phyloP scores from a whole-genome alignment of 2,888 invertebrate species.

The Torymus aiolomorphi region DNA sequence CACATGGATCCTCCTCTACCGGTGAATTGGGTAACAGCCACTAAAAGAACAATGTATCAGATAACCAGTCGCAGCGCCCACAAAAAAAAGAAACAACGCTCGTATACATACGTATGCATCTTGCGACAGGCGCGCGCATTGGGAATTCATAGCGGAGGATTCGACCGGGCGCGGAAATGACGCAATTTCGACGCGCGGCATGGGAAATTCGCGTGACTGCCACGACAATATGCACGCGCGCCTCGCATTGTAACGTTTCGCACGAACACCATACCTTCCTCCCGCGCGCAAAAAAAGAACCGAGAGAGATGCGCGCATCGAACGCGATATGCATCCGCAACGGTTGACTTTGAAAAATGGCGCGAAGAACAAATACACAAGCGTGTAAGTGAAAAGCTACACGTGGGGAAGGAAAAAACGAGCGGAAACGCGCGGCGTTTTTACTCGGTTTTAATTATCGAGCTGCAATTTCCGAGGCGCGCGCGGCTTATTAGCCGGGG shows the following conservation, averaged over 20 bases:
- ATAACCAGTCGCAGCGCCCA: no score
- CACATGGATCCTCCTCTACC: no score
- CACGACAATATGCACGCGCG: no score
- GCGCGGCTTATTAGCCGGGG: constrained; percentile 47
- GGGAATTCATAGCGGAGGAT: not conserved
- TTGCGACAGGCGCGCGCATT: no score
- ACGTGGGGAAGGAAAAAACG: not conserved
- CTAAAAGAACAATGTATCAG: no score
- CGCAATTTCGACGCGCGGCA: no score
- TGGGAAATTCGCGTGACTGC: no score
- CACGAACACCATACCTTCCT: not conserved
- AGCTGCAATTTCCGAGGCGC: constrained; percentile 43
- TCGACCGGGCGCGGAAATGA: not conserved
- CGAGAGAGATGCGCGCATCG: not conserved
- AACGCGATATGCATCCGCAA: not conserved
- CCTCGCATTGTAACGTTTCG: not conserved
- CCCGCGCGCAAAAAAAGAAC: no score
- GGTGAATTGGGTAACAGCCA: no score
- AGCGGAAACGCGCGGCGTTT: constrained; percentile 43
- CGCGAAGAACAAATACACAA: not conserved
- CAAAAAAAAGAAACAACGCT: no score
- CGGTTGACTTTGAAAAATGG: constrained; percentile 6
- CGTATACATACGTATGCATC: no score
- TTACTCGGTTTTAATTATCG: constrained; percentile 55
- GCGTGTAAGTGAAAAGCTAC: not conserved